Evolutionary conservation across 2,797 vertebrate species (phyloP), one percentile per base, ranked within the genome.

Genomic region (Sebastes hubbsi): DNA sequence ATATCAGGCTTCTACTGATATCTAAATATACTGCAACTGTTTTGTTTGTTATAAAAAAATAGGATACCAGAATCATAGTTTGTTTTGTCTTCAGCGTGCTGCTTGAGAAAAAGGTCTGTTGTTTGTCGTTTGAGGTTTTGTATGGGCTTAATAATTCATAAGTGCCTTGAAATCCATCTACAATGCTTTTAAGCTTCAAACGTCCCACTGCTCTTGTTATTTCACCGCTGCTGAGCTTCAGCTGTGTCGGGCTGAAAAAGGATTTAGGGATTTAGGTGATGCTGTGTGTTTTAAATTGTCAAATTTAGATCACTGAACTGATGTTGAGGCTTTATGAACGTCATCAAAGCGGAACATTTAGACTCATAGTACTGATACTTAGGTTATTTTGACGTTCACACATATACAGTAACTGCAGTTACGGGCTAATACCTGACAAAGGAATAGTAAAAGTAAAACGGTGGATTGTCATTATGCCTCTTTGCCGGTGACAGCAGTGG

Each of bases 91-190:
- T 38, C 20, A 27, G 6, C 22, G 29, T 22, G 11, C 67, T 81
- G 14, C n/a, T 58, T 73, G 30, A 49, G 49, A 46, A n/a, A 64
- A 55, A 7, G 4, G 11, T n/a, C 32, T 60, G 10, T 18, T 62
- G 9, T 83, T 63, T 64, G 13, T 61, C 24, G 5, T 65, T 60
- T 78, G 72, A 77, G 77, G 58, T 69, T 88, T 55, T 69, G 72
- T 25, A 8, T 8, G 12, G 13, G 24, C 29, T 77, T 55, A 80
- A 85, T 85, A 71, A 73, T 85, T 90, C 25, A 88, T 34, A 72
- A 59, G 12, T 67, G 60, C 38, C 49, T 68, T 74, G 75, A 80
- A 80, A 81, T 85, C 54, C 67, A 52, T 61, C 66, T 69, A 16
- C 78, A 77, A 77, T 64, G 22, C 62, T 32, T 58, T 79, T 42